Evolutionary conservation across 2,113 vertebrate genomes (phyloP).

Genomic region (Tetraodon nigroviridis): DNA sequence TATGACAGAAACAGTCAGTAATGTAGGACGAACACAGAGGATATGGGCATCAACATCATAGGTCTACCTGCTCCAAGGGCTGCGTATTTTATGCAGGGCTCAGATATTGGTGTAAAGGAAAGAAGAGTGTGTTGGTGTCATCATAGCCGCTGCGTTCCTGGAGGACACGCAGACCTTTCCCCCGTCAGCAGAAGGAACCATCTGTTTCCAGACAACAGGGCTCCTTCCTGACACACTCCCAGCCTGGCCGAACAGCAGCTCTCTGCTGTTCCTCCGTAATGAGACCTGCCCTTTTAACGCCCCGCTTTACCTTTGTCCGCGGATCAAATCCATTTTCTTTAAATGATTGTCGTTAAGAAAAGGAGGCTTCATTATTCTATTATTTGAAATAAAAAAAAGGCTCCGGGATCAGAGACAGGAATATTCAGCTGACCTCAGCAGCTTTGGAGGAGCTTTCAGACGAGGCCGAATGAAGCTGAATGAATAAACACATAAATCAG

Average conservation of each 20-base stretch:
- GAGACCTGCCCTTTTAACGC: constrained; percentile 2
- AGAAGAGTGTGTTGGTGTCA: constrained; percentile 10
- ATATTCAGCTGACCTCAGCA: constrained; percentile 30
- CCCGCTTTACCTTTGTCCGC: not conserved
- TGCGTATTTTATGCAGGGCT: not conserved
- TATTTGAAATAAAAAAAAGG: not conserved
- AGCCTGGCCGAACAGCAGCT: constrained; percentile 33
- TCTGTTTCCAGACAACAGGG: constrained; percentile 65
- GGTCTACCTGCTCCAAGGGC: not conserved
- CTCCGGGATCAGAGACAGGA: constrained; percentile 36
- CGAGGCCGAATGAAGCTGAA: constrained; percentile 14
- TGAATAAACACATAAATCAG: constrained; percentile 33
- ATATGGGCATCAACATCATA: not conserved
- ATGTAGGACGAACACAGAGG: not conserved
- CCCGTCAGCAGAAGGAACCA: constrained; percentile 62
- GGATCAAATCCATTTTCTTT: not conserved
- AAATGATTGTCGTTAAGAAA: no score
- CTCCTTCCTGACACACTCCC: constrained; percentile 58
- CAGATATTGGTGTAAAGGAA: constrained; percentile 35
- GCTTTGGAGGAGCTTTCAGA: constrained; percentile 41
- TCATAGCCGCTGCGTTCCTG: constrained; percentile 45
- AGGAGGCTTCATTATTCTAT: no score
- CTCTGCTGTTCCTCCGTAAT: constrained; percentile 16
- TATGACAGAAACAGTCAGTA: constrained; percentile 2
- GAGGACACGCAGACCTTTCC: constrained; percentile 54